phyloP scores from a whole-genome alignment of 2,888 invertebrate species.

The Seira musarum region DNA sequence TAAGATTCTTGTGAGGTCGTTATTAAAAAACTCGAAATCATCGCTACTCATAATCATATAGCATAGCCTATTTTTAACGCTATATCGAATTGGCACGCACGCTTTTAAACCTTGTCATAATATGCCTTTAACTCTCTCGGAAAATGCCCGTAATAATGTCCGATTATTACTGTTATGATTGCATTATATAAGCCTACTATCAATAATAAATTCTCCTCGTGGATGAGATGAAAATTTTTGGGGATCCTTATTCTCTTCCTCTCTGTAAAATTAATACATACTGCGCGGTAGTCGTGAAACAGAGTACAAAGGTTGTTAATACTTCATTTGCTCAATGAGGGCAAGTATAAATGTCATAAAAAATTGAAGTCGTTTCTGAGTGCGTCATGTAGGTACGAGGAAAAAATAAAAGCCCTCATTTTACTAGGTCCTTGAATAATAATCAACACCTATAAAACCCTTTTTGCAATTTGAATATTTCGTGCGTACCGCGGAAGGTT shows the following conservation, averaged over 20 bases:
- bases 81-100: conserved; percentile 33
- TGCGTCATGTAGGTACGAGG: conserved; percentile 1
- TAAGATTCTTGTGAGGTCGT: too few species aligned
- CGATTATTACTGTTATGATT: conserved; percentile 26
- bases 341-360: conserved; percentile 44
- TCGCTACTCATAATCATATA: too few species aligned
- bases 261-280: background rate
- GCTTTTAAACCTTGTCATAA: conserved; percentile 34
- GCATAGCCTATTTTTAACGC: background rate
- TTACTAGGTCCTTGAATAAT: background rate
- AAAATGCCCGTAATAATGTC: too few species aligned
- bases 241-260: background rate
- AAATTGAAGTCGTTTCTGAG: background rate
- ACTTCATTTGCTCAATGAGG: conserved; percentile 48
- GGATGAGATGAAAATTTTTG: too few species aligned
- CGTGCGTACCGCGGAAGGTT: conserved; percentile 30
- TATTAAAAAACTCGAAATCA: too few species aligned
- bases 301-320: conserved; percentile 29
- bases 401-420: too few species aligned
- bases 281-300: background rate
- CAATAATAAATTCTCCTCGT: background rate
- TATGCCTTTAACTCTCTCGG: conserved; percentile 15
- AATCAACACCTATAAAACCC: background rate
- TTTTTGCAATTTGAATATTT: conserved; percentile 44
- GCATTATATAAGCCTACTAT: too few species aligned